Evolutionary conservation across 2,888 invertebrate species (phyloP), one percentile per base, ranked within the genome.

Genomic region (Zaprionus bogoriensis): DNA sequence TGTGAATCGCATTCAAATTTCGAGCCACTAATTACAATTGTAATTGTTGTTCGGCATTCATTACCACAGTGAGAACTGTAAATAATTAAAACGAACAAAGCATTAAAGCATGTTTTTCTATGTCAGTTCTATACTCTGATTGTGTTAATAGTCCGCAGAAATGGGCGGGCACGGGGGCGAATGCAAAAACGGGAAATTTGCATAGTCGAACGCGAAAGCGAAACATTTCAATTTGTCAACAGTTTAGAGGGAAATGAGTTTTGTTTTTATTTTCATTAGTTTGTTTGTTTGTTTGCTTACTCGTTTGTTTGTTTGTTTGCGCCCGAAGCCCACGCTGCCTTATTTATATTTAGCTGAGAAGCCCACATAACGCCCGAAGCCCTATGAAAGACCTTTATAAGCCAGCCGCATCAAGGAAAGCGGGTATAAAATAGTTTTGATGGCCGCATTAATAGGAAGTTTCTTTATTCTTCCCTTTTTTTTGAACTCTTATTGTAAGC

Each of bases 371-470:
- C 47, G 61, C 73, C 51, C 5, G 28, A 4, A 44, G 73, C 36
- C 32, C 4, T 46, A 14, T 14, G 32, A 36, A 36, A 36, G 32
- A 9, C 32, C 17, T 36, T 9, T 46, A 4, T 2, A 4, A 48
- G 20, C 14, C 22, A 39, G 47, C 20, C 47, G 28, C 73, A 39
- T 55, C 50, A 53, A 20, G 30, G 7, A 61, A 61, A 51, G 39
- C 39, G 51, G 67, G 61, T 67, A 70, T 52, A 54, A 61, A 67
- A 67, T 71, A 71, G 73, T 72, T 71, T 72, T 57, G 38, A 57
- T 60, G 19, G 38, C 17, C 28, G 59, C 36, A 72, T 71, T 54
- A 55, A 60, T 48, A 39, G 25, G n/a, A 54, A 58, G 22, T 51
- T 19, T 38, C 30, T 20, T 52, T 10, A 20, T 53, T 10, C 27